These are phyloP conservation scores for Scaeva pyrastri DNA, from an alignment of 2,888 invertebrate species.

Conservation along the genomic window DNA sequence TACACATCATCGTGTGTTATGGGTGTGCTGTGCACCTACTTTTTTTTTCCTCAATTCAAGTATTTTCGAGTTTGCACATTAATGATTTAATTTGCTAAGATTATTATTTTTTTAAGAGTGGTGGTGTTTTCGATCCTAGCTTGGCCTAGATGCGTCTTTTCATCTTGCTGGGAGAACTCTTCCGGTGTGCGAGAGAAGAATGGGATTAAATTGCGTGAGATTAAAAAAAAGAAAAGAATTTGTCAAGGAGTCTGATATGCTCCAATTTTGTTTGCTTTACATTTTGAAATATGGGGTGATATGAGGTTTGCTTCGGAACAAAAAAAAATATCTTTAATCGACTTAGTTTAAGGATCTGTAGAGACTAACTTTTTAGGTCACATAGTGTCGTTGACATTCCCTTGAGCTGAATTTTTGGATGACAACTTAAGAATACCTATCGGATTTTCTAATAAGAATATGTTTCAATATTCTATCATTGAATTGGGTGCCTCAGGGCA, in stretches of 20 bases:
- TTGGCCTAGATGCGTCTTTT: slow-evolving; percentile 31
- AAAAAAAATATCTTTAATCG: too few relatives aligned
- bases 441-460: too few relatives aligned
- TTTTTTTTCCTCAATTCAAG: slow-evolving; percentile 48
- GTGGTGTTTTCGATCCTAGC: background rate
- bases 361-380: too few relatives aligned
- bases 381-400: too few relatives aligned
- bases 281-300: background rate
- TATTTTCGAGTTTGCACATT: slow-evolving; percentile 69
- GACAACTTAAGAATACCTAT: too few relatives aligned
- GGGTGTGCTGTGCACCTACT: slow-evolving; percentile 3
- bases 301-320: too few relatives aligned
- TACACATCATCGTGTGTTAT: background rate
- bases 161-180: slow-evolving; percentile 1
- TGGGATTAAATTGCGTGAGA: slow-evolving; percentile 3
- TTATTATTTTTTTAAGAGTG: slow-evolving; percentile 46
- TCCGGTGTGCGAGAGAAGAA: slow-evolving; percentile 19
- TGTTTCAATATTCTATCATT: too few relatives aligned
- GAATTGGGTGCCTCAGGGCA: too few relatives aligned
- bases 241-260: background rate
- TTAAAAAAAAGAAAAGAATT: background rate
- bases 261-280: background rate
- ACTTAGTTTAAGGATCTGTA: too few relatives aligned
- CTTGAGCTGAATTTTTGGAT: too few relatives aligned
- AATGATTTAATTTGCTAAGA: slow-evolving; percentile 71